These are phyloP conservation scores for Synanthedon formicaeformis DNA, from an alignment of 2,888 invertebrate genomes.

Conservation along the genomic window DNA sequence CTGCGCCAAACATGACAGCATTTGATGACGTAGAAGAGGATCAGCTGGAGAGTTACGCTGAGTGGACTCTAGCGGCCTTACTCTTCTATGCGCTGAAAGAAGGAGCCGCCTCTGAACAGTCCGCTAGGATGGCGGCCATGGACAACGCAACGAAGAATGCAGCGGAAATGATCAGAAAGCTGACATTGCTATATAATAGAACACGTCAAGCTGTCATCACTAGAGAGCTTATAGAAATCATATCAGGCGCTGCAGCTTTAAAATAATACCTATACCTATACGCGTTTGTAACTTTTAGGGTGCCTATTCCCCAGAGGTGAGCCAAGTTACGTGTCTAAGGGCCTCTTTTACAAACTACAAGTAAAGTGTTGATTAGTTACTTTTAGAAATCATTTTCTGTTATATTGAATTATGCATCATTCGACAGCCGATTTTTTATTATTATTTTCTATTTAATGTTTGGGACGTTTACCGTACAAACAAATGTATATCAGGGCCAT, in stretches of 20 bases:
- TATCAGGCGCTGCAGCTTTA: conserved; percentile 87
- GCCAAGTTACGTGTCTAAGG: no score
- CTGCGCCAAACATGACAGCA: conserved; percentile 73
- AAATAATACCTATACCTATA: conserved; percentile 24
- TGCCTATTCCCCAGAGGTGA: no score
- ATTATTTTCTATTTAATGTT: no score
- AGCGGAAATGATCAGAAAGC: conserved; percentile 81
- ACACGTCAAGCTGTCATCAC: conserved; percentile 89
- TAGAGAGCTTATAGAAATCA: conserved; percentile 89
- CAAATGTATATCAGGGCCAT: no score
- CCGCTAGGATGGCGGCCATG: conserved; percentile 86
- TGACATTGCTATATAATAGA: conserved; percentile 80
- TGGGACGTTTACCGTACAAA: no score
- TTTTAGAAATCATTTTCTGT: no score
- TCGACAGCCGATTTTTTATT: no score
- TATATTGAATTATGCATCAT: no score
- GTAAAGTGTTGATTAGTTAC: no score
- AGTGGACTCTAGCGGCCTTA: conserved; percentile 79
- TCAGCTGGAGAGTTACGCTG: conserved; percentile 76
- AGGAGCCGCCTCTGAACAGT: conserved; percentile 81
- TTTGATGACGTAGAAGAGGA: conserved; percentile 80
- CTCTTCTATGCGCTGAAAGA: conserved; percentile 82
- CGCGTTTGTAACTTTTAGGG: no score
- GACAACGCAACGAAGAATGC: conserved; percentile 87
- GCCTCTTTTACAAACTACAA: no score